Evolutionary conservation across 1,140 invertebrate genomes (phyloP).

Genomic region (Metaphire vulgaris): DNA sequence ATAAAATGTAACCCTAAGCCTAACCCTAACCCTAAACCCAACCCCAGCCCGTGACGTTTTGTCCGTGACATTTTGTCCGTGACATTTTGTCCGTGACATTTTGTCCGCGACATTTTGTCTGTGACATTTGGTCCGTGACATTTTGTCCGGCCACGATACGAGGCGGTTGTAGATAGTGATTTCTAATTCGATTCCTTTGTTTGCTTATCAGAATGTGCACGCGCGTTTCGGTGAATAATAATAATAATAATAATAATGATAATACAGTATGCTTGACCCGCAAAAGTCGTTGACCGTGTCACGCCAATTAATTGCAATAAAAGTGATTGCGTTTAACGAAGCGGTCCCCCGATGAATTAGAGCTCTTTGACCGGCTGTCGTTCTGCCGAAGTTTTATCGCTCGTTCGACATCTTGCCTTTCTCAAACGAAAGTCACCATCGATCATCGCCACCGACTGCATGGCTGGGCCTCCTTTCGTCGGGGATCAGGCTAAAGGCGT

Average conservation of each 20-base stretch:
- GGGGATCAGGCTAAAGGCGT: neutral
- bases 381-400: neutral
- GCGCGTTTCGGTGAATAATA: neutral
- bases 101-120: too few species aligned
- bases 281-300: neutral
- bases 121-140: too few species aligned
- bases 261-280: neutral
- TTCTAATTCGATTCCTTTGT: neutral
- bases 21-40: too few species aligned
- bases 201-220: neutral
- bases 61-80: too few species aligned
- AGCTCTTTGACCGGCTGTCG: neutral
- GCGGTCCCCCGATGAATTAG: neutral
- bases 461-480: neutral
- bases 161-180: too few species aligned
- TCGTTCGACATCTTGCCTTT: neutral
- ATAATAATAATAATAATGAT: neutral
- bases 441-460: neutral
- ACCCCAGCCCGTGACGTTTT: too few species aligned
- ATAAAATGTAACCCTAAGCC: too few species aligned
- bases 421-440: neutral
- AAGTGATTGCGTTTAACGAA: neutral
- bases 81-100: too few species aligned
- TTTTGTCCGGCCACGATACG: too few species aligned
- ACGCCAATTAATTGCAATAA: neutral